A percentile compares a stretch with the other conserved stretches of the same genome.
Evolutionary conservation across 2,113 vertebrate species (phyloP).

Genomic region (Gopherus evgoodei): DNA sequence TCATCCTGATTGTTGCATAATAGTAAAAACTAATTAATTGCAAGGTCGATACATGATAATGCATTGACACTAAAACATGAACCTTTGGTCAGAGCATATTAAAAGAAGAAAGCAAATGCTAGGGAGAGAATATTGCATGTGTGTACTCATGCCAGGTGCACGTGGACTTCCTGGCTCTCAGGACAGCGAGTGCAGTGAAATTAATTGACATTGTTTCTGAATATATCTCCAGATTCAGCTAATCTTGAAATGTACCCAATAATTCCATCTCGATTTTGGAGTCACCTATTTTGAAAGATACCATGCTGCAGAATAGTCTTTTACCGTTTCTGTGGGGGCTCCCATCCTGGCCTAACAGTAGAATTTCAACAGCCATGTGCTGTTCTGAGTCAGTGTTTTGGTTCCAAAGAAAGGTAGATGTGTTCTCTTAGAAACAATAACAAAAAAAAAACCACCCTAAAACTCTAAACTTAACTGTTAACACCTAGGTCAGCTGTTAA

Average conservation of each 20-base stretch:
- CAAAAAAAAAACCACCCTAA: too few relatives aligned
- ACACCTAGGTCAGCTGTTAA: not conserved
- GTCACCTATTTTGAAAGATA: too few relatives aligned
- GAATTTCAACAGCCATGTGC: not conserved
- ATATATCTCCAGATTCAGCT: too few relatives aligned
- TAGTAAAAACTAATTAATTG: not conserved
- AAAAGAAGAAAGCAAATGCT: not conserved
- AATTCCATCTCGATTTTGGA: too few relatives aligned
- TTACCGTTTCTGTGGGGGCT: not conserved
- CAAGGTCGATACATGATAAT: not conserved
- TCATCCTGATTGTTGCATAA: not conserved
- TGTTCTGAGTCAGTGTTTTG: not conserved
- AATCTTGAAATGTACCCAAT: too few relatives aligned
- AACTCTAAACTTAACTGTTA: not conserved
- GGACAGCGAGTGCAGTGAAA: not conserved
- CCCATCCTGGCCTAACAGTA: rapidly evolving
- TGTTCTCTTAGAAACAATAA: not conserved
- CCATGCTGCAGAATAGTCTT: too few relatives aligned
- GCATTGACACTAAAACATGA: not conserved
- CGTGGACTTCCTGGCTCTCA: not conserved
- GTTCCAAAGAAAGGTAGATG: not conserved
- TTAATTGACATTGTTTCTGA: not conserved
- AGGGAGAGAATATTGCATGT: not conserved
- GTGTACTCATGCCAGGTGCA: not conserved
- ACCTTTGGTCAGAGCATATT: not conserved